Evolutionary conservation across 2,113 vertebrate genomes (phyloP).

Genomic region (Calyptommatus sinebrachiatus): DNA sequence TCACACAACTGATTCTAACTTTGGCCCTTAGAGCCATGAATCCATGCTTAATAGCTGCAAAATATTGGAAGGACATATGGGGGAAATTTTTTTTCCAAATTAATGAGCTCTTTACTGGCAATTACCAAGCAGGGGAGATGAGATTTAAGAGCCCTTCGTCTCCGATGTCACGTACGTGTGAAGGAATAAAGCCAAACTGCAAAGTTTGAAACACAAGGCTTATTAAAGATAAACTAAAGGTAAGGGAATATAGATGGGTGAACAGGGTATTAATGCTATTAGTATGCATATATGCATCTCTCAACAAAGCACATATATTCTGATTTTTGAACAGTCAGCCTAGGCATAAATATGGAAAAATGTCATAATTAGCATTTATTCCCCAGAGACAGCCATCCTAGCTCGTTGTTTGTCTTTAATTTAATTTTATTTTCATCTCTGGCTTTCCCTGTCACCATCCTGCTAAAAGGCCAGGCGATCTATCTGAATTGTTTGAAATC

Average conservation of each 20-base stretch:
- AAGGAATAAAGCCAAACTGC: background rate
- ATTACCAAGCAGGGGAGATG: background rate
- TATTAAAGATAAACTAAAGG: background rate
- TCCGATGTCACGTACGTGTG: background rate
- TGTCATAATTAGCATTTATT: background rate
- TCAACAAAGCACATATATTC: background rate
- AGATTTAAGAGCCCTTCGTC: background rate
- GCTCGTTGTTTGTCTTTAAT: background rate
- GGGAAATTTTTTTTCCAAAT: background rate
- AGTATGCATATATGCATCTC: background rate
- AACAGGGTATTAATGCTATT: background rate
- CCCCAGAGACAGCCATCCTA: background rate
- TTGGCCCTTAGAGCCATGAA: background rate
- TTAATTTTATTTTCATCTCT: background rate
- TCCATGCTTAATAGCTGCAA: background rate
- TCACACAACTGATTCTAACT: background rate
- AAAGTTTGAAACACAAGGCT: background rate
- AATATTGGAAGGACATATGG: background rate
- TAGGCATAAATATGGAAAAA: constrained; percentile 4
- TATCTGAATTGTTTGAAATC: background rate
- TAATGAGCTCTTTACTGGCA: constrained; percentile 15
- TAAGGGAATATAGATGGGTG: background rate
- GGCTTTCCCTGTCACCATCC: background rate
- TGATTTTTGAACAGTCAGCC: background rate
- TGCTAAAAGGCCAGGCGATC: background rate